phyloP scores from a whole-genome alignment of 2,888 invertebrate genomes.

The Limnephilus auricula region DNA sequence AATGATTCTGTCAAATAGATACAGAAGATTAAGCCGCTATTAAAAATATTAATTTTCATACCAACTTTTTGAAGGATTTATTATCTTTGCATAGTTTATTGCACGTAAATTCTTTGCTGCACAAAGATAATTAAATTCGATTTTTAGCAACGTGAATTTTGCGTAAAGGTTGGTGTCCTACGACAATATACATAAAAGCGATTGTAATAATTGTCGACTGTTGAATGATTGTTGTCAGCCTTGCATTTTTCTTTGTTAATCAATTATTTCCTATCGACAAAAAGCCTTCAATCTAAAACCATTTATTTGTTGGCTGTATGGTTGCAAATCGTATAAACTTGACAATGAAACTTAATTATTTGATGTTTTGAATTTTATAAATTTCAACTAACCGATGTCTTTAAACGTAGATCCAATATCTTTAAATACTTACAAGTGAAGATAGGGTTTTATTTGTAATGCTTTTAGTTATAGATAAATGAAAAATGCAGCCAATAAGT shows the following conservation, averaged over 20 bases:
- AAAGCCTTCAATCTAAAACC: not conserved
- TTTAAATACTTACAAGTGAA: no score
- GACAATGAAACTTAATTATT: not conserved
- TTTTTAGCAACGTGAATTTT: not conserved
- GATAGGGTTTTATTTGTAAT: no score
- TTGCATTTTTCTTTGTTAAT: constrained; percentile 23
- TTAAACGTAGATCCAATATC: no score
- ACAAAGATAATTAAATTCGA: not conserved
- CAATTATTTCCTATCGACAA: constrained; percentile 1
- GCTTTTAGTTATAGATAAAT: no score
- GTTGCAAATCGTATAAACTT: not conserved
- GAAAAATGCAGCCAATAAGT: no score
- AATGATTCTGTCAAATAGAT: not conserved
- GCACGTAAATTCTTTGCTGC: not conserved
- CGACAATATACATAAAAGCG: constrained; percentile 5
- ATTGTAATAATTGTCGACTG: constrained; percentile 5
- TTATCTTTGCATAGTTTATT: not conserved
- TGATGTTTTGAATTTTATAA: not conserved
- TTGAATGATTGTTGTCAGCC: constrained; percentile 23
- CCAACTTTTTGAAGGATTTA: not conserved
- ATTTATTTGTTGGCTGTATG: not conserved
- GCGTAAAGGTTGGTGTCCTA: not conserved
- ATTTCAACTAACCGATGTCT: no score
- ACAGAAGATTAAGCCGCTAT: not conserved
- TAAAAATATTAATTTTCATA: not conserved